Base-by-base conservation (phyloP, 2,113 vertebrate species). In the Ptychochromis oligacanthus region DNA sequence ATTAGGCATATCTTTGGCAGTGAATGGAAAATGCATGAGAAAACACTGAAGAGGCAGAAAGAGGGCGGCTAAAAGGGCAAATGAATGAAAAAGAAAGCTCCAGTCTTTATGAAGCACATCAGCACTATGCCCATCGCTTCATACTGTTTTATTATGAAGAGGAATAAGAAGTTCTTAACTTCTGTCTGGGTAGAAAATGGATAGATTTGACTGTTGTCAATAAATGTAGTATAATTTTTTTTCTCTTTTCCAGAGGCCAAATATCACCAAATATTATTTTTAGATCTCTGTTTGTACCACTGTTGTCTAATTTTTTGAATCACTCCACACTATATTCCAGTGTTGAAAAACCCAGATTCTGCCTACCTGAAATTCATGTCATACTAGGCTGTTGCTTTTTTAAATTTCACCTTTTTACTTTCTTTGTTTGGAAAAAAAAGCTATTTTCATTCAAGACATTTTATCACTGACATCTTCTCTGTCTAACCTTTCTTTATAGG, bases 401-500 rank as follows among this genome's bases (percentile, higher is more conserved):
- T 3, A 57, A 58, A 55, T 74, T 87, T 56, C 40, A 36, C 20
- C 36, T 52, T 13, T 24, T 40, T 75, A 18, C 67, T 56, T 55
- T 80, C 15, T 81, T 14, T 38, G 52, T 67, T 76, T 75, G 57
- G 11, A 57, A 81, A 77, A 38, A 57, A 52, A 49, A 59, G 26
- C 34, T 36, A 18, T 85, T 36, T 52, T 55, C 36, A 89, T 82
- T 56, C 9, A 28, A 75, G 79, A 57, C 55, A 61, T 86, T 88
- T 90, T 80, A 88, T 88, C 77, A 4, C 24, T 22, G 55, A 78
- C 77, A 85, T 88, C 77, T 79, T 86, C 76, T 80, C 77, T 17
- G 74, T 85, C 81, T 89, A 93, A 92, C 93, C 90, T 94, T 93
- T 93, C 91, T 91, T 83, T 89, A 80, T 64, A 67, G 88, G 82